These are phyloP conservation scores for Crotalus tigris DNA, from an alignment of 2,113 vertebrate species.

Conservation along the genomic window DNA sequence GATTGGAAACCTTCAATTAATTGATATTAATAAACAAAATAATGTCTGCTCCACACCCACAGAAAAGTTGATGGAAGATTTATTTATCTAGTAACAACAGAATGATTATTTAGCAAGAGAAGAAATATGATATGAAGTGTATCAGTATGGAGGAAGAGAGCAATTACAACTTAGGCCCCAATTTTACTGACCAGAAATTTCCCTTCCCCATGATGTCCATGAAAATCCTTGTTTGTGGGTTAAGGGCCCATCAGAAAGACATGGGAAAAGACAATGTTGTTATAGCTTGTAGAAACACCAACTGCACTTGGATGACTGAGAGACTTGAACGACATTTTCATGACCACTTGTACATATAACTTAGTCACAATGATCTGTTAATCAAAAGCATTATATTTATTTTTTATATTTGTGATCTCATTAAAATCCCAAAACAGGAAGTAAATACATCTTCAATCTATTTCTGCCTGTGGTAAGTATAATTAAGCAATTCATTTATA, in stretches of 20 bases:
- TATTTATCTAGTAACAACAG: not conserved
- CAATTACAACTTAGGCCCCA: not conserved
- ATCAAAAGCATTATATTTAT: constrained; percentile 32
- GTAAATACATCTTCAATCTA: constrained; percentile 65
- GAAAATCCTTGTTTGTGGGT: not conserved
- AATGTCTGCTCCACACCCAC: not conserved
- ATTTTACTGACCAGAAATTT: not conserved
- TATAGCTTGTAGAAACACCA: not conserved
- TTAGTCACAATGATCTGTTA: constrained; percentile 23
- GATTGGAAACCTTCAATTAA: not conserved
- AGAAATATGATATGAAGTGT: not conserved
- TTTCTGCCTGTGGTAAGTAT: constrained; percentile 63
- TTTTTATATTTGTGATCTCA: constrained; percentile 56
- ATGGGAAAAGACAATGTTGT: not conserved
- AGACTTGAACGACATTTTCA: not conserved
- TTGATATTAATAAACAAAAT: not conserved
- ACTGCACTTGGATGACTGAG: not conserved
- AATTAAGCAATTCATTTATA: constrained; percentile 50
- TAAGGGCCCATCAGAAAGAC: not conserved
- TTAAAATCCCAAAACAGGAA: constrained; percentile 64
- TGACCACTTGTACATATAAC: constrained; percentile 18
- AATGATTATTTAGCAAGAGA: not conserved
- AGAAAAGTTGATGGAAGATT: not conserved
- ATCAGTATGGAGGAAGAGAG: not conserved
- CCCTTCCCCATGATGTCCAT: not conserved